A percentile compares a stretch with the other conserved stretches of the same genome.
These are phyloP conservation scores for Echinarachnius parma DNA, from an alignment of 53 echinoderm and acorn worm genomes.

Conservation along the genomic window DNA sequence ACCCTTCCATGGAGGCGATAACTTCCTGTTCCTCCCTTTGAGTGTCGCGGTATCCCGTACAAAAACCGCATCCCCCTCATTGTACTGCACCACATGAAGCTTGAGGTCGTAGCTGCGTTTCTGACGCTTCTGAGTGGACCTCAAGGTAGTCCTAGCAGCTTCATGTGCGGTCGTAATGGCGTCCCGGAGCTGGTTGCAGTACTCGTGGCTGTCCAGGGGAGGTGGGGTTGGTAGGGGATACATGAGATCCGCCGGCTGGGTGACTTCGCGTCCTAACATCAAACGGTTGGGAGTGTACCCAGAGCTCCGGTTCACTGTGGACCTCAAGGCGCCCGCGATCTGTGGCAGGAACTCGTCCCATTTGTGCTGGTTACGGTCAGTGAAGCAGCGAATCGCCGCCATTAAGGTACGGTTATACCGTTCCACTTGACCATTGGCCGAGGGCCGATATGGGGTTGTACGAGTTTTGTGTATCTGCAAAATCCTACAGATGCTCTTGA, in stretches of 20 bases:
- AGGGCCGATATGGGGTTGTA: no score
- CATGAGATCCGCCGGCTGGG: no score
- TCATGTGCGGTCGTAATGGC: slow-evolving; percentile 11
- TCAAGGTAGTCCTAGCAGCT: slow-evolving; percentile 9
- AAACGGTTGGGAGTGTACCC: slow-evolving; percentile 47
- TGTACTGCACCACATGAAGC: not conserved
- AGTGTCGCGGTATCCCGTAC: slow-evolving; percentile 36
- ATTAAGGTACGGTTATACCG: no score
- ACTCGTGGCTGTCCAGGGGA: no score
- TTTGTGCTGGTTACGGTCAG: slow-evolving; percentile 17
- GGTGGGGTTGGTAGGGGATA: no score
- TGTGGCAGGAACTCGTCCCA: slow-evolving; percentile 41
- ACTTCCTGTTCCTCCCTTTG: slow-evolving; percentile 34
- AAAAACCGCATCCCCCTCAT: no score
- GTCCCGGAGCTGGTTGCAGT: slow-evolving; percentile 13
- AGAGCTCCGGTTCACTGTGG: slow-evolving; percentile 38
- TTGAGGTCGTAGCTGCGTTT: slow-evolving; percentile 30
- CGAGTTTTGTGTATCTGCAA: no score
- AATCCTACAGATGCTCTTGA: not conserved
- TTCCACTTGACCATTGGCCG: no score
- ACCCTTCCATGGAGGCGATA: no score
- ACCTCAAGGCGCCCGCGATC: slow-evolving; percentile 20
- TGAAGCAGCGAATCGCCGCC: slow-evolving; percentile 44
- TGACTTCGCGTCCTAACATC: slow-evolving; percentile 45
- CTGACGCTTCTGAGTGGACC: slow-evolving; percentile 10